phyloP scores from a whole-genome alignment of 2,113 vertebrate genomes.

The Leptocoma aspasia region DNA sequence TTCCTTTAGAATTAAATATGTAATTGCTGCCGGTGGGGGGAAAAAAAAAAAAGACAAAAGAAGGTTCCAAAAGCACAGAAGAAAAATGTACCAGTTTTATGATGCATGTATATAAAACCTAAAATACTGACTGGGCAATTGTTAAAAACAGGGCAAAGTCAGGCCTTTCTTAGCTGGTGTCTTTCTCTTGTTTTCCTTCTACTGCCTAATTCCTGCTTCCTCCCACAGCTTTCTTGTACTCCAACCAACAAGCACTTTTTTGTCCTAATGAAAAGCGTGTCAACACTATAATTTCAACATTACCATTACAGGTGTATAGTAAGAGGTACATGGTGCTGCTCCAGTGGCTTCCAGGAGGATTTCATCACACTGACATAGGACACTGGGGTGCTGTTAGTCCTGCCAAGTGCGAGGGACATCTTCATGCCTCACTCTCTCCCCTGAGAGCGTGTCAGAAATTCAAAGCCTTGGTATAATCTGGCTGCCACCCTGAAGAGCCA shows the following conservation, averaged over 20 bases:
- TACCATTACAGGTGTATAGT: not conserved
- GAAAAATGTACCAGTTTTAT: not conserved
- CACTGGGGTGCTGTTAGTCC: not conserved
- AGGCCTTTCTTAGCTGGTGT: not conserved
- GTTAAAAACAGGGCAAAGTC: not conserved
- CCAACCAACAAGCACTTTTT: not conserved
- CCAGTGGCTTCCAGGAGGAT: not conserved
- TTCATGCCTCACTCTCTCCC: not conserved
- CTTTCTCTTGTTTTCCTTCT: not conserved
- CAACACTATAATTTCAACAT: not conserved
- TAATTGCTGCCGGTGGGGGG: not conserved
- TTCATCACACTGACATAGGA: not conserved
- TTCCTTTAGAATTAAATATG: not conserved
- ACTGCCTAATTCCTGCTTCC: not conserved
- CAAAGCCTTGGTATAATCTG: not conserved
- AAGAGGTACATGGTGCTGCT: not conserved
- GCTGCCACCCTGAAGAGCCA: not conserved
- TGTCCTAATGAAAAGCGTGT: not conserved
- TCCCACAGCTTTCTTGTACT: not conserved
- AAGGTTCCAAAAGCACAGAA: not conserved
- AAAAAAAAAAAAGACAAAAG: not conserved
- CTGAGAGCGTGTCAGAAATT: not conserved
- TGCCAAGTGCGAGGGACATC: fast-evolving
- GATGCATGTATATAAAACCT: not conserved
- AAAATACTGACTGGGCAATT: not conserved